These are phyloP conservation scores for Psettodes erumei DNA, from an alignment of 2,113 vertebrate species.

Conservation along the genomic window DNA sequence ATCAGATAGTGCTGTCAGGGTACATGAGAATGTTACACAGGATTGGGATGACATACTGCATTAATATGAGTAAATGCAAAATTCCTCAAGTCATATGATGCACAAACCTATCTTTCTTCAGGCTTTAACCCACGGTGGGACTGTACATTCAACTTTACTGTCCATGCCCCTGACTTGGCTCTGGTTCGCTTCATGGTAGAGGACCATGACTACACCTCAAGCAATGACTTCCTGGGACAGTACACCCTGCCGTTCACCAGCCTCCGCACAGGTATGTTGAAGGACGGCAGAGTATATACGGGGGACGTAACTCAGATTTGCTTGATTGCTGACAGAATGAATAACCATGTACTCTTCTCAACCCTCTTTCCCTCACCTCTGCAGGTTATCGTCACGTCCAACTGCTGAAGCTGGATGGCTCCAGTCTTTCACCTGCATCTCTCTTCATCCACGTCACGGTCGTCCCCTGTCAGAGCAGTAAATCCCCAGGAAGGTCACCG, in stretches of 20 bases:
- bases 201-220: slow-evolving; percentile 90
- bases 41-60: background rate
- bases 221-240: slow-evolving; percentile 95
- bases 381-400: slow-evolving; percentile 95
- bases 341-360: background rate
- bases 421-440: slow-evolving; percentile 88
- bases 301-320: background rate
- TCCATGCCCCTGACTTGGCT: slow-evolving; percentile 89
- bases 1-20: background rate
- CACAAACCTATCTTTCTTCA: slow-evolving; percentile 51
- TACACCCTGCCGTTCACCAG: slow-evolving; percentile 90
- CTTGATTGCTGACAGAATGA: background rate
- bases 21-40: background rate
- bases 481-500: slow-evolving; percentile 20
- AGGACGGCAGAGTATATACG: background rate
- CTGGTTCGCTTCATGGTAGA: slow-evolving; percentile 94
- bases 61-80: background rate
- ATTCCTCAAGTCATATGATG: background rate
- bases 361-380: background rate
- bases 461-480: slow-evolving; percentile 60
- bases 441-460: slow-evolving; percentile 89
- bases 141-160: slow-evolving; percentile 86
- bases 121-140: slow-evolving; percentile 95
- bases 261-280: slow-evolving; percentile 86
- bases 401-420: slow-evolving; percentile 88